Conservation (phyloP, 2,888 invertebrate genomes). For the Thyatira batis region DNA sequence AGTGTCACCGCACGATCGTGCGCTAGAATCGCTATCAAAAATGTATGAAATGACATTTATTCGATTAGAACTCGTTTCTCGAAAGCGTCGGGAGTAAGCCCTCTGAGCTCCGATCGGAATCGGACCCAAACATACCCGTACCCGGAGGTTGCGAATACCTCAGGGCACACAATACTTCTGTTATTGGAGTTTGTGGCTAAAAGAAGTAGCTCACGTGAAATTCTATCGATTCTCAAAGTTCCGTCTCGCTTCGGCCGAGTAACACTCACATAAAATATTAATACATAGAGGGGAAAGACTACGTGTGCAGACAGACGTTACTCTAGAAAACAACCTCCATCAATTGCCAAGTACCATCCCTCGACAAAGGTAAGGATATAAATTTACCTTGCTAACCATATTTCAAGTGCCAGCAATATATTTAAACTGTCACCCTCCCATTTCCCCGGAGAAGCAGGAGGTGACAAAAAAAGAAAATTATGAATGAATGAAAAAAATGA, state of each 20-base stretch:
- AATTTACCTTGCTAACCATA: slow-evolving; percentile 39
- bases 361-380: slow-evolving; percentile 37
- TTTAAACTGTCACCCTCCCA: no score
- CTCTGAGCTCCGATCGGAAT: slow-evolving; percentile 18
- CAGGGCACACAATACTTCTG: slow-evolving; percentile 36
- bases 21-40: no score
- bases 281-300: slow-evolving; percentile 42
- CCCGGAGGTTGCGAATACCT: slow-evolving; percentile 43
- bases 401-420: slow-evolving; percentile 38
- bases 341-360: slow-evolving; percentile 45
- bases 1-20: no score
- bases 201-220: slow-evolving; percentile 37
- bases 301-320: slow-evolving; percentile 34
- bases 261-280: slow-evolving; percentile 61
- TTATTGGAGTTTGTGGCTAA: slow-evolving; percentile 45
- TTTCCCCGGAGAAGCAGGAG: no score
- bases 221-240: slow-evolving; percentile 55
- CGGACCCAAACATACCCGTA: slow-evolving; percentile 38
- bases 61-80: no score
- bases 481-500: no score
- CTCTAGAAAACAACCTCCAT: slow-evolving; percentile 43
- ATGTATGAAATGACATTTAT: no score
- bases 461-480: no score
- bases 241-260: slow-evolving; percentile 36
- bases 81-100: no score